Evolutionary conservation across 2,113 vertebrate genomes (phyloP).

Genomic region (Scomber colias): DNA sequence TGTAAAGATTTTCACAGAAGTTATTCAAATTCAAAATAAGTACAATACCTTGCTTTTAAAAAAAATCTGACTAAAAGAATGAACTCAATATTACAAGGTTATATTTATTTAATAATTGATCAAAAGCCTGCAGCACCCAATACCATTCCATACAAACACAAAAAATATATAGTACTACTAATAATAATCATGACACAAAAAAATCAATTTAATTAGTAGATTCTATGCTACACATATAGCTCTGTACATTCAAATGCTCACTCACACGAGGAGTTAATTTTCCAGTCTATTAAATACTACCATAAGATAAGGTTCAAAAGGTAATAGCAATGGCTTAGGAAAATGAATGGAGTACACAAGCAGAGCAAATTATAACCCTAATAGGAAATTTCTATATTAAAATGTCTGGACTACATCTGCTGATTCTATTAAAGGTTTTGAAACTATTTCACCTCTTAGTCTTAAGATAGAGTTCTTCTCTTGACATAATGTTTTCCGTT

Average conservation of each 20-base stretch:
- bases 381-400: constrained; percentile 43
- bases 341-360: constrained; percentile 46
- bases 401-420: constrained; percentile 56
- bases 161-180: not conserved
- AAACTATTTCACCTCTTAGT: constrained; percentile 44
- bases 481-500: constrained; percentile 24
- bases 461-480: not conserved
- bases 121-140: not conserved
- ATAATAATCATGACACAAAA: not conserved
- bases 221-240: not conserved
- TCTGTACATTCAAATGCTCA: constrained; percentile 31
- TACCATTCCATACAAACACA: not conserved
- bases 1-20: no score
- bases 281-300: constrained; percentile 54
- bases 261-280: constrained; percentile 42
- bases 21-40: no score
- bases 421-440: constrained; percentile 40
- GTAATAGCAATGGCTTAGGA: constrained; percentile 30
- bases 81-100: not conserved
- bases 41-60: no score
- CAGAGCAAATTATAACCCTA: constrained; percentile 42
- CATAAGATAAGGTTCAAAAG: constrained; percentile 47
- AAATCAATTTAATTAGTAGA: constrained; percentile 16
- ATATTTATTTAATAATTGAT: not conserved
- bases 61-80: not conserved